phyloP scores from a whole-genome alignment of 2,113 vertebrate genomes.

The Dicentrarchus labrax region DNA sequence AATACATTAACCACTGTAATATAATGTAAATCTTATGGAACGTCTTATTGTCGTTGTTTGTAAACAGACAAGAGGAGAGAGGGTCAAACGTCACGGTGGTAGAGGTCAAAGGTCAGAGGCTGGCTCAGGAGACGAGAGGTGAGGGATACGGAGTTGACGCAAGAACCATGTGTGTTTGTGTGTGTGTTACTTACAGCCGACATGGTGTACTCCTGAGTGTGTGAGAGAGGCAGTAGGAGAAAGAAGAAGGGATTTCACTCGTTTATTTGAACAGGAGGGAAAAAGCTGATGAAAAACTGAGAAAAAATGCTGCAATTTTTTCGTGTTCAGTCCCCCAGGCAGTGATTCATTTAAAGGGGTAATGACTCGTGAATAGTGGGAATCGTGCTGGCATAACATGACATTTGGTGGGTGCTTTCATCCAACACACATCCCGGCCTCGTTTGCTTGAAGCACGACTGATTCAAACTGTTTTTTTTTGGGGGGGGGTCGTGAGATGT shows the following conservation, averaged over 20 bases:
- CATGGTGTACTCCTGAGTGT: constrained; percentile 95
- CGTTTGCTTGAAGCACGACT: background rate
- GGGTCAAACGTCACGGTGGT: constrained; percentile 60
- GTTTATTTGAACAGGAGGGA: constrained; percentile 61
- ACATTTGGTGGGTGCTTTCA: constrained; percentile 44
- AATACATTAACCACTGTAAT: constrained; percentile 4
- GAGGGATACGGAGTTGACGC: constrained; percentile 72
- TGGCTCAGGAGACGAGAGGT: constrained; percentile 52
- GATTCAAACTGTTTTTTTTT: constrained; percentile 13
- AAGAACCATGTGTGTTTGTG: constrained; percentile 65
- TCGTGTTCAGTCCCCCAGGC: constrained; percentile 42
- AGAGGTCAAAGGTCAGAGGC: constrained; percentile 67
- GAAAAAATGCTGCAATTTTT: constrained; percentile 45
- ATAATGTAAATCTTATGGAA: constrained; percentile 8
- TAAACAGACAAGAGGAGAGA: constrained; percentile 60
- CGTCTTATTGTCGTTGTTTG: constrained; percentile 26
- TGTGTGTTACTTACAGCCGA: constrained; percentile 94
- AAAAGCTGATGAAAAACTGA: constrained; percentile 43
- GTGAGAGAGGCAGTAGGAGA: constrained; percentile 89
- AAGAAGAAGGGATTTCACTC: constrained; percentile 86
- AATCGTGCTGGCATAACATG: constrained; percentile 48
- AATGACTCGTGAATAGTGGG: constrained; percentile 69
- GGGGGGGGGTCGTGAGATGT: background rate
- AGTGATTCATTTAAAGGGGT: constrained; percentile 64
- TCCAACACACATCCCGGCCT: constrained; percentile 21